Percentiles rank a stretch among this genome's conserved stretches.
Evolutionary conservation across 2,113 vertebrate species (phyloP).

Genomic region (Pluvianellus socialis): DNA sequence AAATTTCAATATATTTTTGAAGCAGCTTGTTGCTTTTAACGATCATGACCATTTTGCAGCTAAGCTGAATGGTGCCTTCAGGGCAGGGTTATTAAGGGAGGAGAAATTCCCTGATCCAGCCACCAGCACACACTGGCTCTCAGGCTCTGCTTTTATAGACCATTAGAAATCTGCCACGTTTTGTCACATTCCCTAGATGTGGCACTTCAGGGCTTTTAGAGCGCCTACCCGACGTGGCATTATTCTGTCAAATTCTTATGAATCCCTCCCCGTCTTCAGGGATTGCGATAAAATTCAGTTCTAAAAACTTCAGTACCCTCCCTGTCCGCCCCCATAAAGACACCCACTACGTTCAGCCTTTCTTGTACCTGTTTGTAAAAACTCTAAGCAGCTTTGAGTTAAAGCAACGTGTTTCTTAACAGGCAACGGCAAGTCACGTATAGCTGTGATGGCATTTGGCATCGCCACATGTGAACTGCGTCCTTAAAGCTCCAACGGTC

Average conservation of each 20-base stretch:
- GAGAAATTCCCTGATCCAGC: not conserved
- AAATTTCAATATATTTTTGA: not conserved
- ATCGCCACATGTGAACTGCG: not conserved
- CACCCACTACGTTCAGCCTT: not conserved
- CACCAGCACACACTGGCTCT: not conserved
- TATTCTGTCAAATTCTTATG: not conserved
- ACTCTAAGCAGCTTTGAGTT: not conserved
- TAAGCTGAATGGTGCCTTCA: not conserved
- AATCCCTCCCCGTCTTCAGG: not conserved
- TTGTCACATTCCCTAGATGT: not conserved
- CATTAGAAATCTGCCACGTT: not conserved
- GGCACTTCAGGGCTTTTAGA: not conserved
- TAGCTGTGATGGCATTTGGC: not conserved
- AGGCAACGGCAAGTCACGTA: not conserved
- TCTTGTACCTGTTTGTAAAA: not conserved
- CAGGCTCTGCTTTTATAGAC: not conserved
- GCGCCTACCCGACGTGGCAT: not conserved
- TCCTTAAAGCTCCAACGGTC: not conserved
- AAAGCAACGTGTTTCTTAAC: not conserved
- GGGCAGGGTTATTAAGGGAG: not conserved
- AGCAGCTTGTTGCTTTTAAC: slow-evolving; percentile 15
- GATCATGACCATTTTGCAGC: not conserved
- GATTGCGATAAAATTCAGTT: not conserved
- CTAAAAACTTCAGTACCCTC: not conserved
- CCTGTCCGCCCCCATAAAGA: accelerated